A percentile compares a stretch with the other conserved stretches of the same genome.
phyloP scores from a whole-genome alignment of 2,113 vertebrate species.

The Delphinapterus leucas region DNA sequence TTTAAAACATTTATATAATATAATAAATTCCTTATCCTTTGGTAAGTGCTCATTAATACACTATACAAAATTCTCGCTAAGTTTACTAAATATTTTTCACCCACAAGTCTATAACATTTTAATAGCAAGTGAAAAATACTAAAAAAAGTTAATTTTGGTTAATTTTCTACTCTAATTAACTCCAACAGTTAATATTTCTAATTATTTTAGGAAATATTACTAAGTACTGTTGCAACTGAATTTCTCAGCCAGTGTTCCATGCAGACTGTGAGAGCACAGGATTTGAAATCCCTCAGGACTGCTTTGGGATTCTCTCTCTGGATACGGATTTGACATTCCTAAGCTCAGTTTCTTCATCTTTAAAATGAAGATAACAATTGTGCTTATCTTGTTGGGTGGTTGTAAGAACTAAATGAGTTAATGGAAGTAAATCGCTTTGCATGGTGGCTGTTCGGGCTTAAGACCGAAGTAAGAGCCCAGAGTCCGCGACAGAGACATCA shows the following conservation, averaged over 20 bases:
- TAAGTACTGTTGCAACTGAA: background rate
- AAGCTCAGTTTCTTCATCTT: background rate
- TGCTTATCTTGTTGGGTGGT: fast-evolving
- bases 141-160: background rate
- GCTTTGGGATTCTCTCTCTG: background rate
- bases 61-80: background rate
- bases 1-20: background rate
- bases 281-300: background rate
- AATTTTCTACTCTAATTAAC: background rate
- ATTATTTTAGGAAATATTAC: background rate
- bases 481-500: background rate
- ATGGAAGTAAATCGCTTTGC: fast-evolving
- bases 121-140: background rate
- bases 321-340: background rate
- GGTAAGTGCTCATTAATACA: background rate
- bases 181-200: background rate
- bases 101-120: background rate
- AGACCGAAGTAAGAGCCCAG: background rate
- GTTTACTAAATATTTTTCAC: background rate
- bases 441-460: background rate
- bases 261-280: background rate
- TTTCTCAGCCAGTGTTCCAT: background rate
- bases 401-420: background rate
- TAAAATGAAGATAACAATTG: background rate
- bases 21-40: background rate